Evolutionary conservation across 1,140 invertebrate species (phyloP).

Genomic region (Apis florea): DNA sequence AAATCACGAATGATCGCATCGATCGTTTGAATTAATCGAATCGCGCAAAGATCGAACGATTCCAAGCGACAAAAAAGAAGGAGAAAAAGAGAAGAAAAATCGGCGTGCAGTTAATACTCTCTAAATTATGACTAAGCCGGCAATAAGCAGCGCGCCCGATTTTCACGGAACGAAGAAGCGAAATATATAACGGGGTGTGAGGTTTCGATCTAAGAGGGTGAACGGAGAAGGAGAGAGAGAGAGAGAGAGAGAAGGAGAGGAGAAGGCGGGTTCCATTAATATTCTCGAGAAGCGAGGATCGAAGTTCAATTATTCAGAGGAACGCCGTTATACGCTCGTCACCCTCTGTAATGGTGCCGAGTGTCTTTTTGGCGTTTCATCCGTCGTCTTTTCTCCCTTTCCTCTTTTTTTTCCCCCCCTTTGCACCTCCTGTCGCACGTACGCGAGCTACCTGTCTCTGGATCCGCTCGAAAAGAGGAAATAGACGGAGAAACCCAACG

Average conservation of each 20-base stretch:
- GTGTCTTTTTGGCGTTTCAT: conserved; percentile 68
- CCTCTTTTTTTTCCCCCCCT: neutral
- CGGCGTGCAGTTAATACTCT: neutral
- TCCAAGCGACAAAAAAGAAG: no score
- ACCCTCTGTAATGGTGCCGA: conserved; percentile 66
- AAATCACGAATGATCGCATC: no score
- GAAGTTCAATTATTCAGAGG: conserved; percentile 69
- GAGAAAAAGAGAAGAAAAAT: neutral
- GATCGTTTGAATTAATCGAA: no score
- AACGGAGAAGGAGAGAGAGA: neutral
- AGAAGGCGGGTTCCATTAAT: conserved; percentile 55
- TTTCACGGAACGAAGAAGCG: conserved; percentile 24
- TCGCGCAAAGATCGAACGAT: no score
- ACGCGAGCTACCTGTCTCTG: conserved; percentile 8
- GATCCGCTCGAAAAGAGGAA: conserved; percentile 53
- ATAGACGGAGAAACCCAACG: conserved; percentile 26
- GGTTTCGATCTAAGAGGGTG: conserved; percentile 49
- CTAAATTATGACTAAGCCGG: conserved; percentile 18
- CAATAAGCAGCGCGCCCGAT: conserved; percentile 5
- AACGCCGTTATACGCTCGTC: conserved; percentile 69
- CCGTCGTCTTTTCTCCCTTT: conserved; percentile 44
- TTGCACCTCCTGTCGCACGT: neutral
- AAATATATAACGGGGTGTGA: conserved; percentile 25
- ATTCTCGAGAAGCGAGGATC: conserved; percentile 66
- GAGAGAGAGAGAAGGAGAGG: neutral